Conservation (phyloP, 92 coral and sea anemone genomes). For the Siderastrea siderea region DNA sequence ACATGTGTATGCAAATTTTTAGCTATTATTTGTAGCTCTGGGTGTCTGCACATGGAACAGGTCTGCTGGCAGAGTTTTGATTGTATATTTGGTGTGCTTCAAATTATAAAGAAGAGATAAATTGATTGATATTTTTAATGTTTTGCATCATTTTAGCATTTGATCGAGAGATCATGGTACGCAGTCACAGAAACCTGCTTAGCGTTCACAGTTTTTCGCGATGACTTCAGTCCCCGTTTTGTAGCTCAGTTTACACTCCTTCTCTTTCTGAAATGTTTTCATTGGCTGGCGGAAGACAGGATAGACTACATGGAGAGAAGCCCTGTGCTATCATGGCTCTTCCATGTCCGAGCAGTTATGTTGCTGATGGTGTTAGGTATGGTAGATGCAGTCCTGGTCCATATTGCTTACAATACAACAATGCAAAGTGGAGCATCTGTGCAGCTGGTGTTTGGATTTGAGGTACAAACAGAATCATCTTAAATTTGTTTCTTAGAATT, state of each 20-base stretch:
- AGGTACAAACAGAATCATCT: slow-evolving; percentile 62
- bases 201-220: slow-evolving; percentile 99
- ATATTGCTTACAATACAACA: slow-evolving; percentile 90
- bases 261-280: slow-evolving; percentile 93
- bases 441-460: slow-evolving; percentile 98
- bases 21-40: too few species aligned
- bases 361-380: slow-evolving; percentile 87
- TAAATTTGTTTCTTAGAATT: background rate
- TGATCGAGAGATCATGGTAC: slow-evolving; percentile 98
- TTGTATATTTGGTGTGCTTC: too few species aligned
- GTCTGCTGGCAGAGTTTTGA: too few species aligned
- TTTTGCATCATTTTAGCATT: slow-evolving; percentile 73
- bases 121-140: background rate
- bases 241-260: slow-evolving; percentile 98
- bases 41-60: too few species aligned
- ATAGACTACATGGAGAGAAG: slow-evolving; percentile 99
- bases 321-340: slow-evolving; percentile 91
- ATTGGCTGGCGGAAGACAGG: slow-evolving; percentile 99
- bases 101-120: too few species aligned
- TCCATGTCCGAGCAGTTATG: slow-evolving; percentile 87
- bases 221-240: slow-evolving; percentile 99
- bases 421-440: slow-evolving; percentile 99
- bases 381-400: slow-evolving; percentile 88
- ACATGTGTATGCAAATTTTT: too few species aligned
- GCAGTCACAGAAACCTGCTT: slow-evolving; percentile 99